These are phyloP conservation scores for Cheilinus undulatus DNA, from an alignment of 2,113 vertebrate genomes.

Conservation along the genomic window DNA sequence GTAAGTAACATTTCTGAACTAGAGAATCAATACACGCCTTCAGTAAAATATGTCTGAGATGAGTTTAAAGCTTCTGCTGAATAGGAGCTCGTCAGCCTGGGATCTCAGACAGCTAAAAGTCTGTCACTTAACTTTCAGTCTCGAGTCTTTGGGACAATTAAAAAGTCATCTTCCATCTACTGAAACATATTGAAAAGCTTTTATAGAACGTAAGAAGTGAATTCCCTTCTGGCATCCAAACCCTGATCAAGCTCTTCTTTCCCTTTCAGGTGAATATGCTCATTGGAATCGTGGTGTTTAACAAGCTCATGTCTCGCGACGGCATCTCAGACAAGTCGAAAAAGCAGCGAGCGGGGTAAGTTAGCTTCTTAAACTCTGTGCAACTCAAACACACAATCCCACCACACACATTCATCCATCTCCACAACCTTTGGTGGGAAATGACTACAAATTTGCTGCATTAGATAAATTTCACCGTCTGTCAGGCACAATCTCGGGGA, in stretches of 20 bases:
- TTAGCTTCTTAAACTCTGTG: conserved; percentile 40
- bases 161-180: conserved; percentile 18
- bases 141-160: conserved; percentile 15
- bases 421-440: conserved; percentile 3
- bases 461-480: conserved; percentile 37
- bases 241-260: conserved; percentile 21
- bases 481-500: conserved; percentile 39
- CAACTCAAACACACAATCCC: not conserved
- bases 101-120: conserved; percentile 3
- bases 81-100: not conserved
- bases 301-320: conserved; percentile 98
- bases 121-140: conserved; percentile 19
- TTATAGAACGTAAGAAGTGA: not conserved
- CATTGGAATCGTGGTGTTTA: conserved; percentile 98
- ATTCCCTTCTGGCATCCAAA: conserved; percentile 19
- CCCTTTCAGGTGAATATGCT: conserved; percentile 95
- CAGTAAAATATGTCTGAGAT: not conserved
- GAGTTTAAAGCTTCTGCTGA: not conserved
- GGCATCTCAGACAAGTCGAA: conserved; percentile 99
- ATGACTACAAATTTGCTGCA: conserved; percentile 24
- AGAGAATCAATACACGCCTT: not conserved
- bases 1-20: not conserved
- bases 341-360: conserved; percentile 99
- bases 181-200: conserved; percentile 4
- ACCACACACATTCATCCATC: conserved; percentile 20